Conservation (phyloP, 2,888 invertebrate genomes). For the Eilema sororculum region DNA sequence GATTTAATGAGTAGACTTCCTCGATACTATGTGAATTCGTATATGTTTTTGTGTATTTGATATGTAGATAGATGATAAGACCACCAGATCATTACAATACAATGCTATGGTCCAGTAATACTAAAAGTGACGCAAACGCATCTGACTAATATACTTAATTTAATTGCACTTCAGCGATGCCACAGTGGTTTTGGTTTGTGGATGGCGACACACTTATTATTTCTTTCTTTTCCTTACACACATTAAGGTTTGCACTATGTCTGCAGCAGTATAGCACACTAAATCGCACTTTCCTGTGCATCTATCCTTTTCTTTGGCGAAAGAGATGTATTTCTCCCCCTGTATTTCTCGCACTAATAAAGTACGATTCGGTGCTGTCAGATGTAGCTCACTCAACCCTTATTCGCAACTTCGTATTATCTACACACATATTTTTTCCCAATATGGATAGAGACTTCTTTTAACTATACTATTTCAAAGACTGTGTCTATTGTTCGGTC, state of each 20-base stretch:
- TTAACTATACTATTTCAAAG: too few relatives aligned
- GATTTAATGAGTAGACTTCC: not conserved
- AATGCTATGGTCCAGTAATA: not conserved
- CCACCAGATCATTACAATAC: not conserved
- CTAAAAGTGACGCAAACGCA: not conserved
- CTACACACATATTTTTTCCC: not conserved
- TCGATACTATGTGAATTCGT: not conserved
- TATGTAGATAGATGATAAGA: not conserved
- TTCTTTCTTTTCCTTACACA: too few relatives aligned
- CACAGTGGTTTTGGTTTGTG: too few relatives aligned
- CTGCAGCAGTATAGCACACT: not conserved
- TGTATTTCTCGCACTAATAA: not conserved
- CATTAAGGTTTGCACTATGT: not conserved
- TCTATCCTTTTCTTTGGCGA: not conserved
- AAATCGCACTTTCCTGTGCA: not conserved
- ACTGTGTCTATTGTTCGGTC: too few relatives aligned
- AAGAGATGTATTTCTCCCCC: too few relatives aligned
- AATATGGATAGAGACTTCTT: too few relatives aligned
- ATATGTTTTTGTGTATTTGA: not conserved
- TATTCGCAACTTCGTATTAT: not conserved
- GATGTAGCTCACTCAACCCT: not conserved
- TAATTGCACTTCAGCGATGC: too few relatives aligned
- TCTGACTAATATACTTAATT: too few relatives aligned
- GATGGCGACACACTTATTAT: too few relatives aligned
- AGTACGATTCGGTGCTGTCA: not conserved